Evolutionary conservation across 2,113 vertebrate species (phyloP).

Genomic region (Pterophyllum scalare): DNA sequence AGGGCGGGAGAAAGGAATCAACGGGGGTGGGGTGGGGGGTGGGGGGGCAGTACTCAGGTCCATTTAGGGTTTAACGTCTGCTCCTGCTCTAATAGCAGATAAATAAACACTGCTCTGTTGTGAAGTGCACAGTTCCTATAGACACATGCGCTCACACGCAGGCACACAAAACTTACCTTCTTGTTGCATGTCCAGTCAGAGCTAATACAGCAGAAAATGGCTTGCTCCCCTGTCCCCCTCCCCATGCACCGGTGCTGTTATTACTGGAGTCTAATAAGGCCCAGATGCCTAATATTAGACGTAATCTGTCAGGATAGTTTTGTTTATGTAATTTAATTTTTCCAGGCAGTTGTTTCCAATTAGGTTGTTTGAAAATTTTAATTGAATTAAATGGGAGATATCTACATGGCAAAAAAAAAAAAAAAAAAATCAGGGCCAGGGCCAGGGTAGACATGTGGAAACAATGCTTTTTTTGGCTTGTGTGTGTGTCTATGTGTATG

Average conservation of each 20-base stretch:
- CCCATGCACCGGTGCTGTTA: constrained; percentile 69
- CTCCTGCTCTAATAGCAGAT: constrained; percentile 74
- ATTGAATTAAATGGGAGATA: constrained; percentile 80
- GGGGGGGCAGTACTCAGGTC: constrained; percentile 29
- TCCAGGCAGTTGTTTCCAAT: constrained; percentile 82
- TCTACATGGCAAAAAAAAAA: constrained; percentile 62
- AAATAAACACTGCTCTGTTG: constrained; percentile 76
- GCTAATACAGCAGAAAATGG: constrained; percentile 78
- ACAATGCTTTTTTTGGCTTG: constrained; percentile 56
- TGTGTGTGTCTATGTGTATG: constrained; percentile 23
- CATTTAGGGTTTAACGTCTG: constrained; percentile 74
- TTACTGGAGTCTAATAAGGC: constrained; percentile 78
- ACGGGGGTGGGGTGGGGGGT: neutral
- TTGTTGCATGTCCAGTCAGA: constrained; percentile 64
- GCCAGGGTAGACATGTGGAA: constrained; percentile 63
- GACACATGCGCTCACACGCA: constrained; percentile 14
- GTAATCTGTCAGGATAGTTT: constrained; percentile 80
- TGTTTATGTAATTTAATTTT: constrained; percentile 83
- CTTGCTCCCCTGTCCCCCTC: constrained; percentile 56
- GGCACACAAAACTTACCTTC: constrained; percentile 50
- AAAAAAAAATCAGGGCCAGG: constrained; percentile 39
- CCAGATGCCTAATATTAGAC: constrained; percentile 83
- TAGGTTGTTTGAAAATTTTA: constrained; percentile 81
- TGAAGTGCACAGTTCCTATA: constrained; percentile 39
- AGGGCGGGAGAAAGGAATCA: constrained; percentile 37